These are phyloP conservation scores for Psammodynastes pulverulentus DNA, from an alignment of 2,113 vertebrate species.

Conservation along the genomic window DNA sequence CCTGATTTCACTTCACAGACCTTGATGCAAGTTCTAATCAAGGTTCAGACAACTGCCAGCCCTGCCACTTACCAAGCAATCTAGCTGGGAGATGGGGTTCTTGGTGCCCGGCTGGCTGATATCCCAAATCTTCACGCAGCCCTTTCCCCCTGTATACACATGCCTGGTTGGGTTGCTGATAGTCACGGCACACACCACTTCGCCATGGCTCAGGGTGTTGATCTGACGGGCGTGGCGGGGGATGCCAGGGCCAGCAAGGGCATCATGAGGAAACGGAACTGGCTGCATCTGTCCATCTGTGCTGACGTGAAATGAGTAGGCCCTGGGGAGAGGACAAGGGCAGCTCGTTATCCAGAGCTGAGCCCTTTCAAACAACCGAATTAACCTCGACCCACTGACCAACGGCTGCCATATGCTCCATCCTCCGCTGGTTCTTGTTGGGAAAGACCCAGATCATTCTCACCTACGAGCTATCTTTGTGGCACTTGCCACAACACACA, in stretches of 20 bases:
- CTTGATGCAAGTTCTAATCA: background rate
- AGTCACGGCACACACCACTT: conserved; percentile 94
- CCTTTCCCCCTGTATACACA: conserved; percentile 94
- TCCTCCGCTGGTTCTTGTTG: background rate
- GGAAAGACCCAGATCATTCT: background rate
- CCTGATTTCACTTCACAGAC: background rate
- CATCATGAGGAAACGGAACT: conserved; percentile 92
- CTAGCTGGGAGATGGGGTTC: conserved; percentile 94
- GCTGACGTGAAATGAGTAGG: conserved; percentile 94
- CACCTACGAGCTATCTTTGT: background rate
- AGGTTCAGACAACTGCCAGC: background rate
- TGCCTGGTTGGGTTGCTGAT: conserved; percentile 96
- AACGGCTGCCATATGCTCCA: background rate
- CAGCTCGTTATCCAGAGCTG: background rate
- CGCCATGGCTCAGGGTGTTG: conserved; percentile 92
- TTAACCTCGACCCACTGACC: background rate
- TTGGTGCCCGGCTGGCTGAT: conserved; percentile 97
- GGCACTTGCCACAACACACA: background rate
- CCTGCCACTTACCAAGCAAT: conserved; percentile 83
- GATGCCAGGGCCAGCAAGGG: conserved; percentile 91
- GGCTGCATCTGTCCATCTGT: conserved; percentile 98
- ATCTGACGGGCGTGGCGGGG: conserved; percentile 94
- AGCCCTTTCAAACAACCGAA: background rate
- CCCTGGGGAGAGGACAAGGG: conserved; percentile 63
- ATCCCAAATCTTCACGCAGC: conserved; percentile 98